These are phyloP conservation scores for Drosophila buzzatii DNA, from an alignment of 2,888 invertebrate species.

Conservation along the genomic window DNA sequence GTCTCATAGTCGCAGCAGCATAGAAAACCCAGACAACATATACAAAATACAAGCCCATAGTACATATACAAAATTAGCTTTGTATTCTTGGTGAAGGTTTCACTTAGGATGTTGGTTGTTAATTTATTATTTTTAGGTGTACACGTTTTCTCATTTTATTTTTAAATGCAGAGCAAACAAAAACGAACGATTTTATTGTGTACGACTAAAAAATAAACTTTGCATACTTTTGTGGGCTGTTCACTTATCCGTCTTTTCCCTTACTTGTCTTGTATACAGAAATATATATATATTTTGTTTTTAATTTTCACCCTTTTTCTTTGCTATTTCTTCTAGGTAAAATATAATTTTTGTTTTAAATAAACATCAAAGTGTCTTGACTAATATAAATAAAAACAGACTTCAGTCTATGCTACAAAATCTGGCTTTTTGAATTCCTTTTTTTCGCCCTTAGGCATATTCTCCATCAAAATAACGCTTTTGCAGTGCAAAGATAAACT, in stretches of 20 bases:
- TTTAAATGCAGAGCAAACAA: not conserved
- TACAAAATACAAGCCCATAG: not conserved
- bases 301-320: not conserved
- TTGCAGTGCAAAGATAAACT: constrained; percentile 24
- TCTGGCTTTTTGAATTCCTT: not conserved
- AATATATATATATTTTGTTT: not conserved
- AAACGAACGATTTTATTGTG: no score
- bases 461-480: constrained; percentile 1
- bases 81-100: not conserved
- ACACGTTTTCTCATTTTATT: not conserved
- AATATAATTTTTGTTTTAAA: not conserved
- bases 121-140: not conserved
- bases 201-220: constrained; percentile 38
- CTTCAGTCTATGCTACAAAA: not conserved
- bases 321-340: not conserved
- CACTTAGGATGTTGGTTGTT: not conserved
- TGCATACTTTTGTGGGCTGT: constrained; percentile 50
- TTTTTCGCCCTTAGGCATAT: constrained; percentile 32
- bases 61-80: not conserved
- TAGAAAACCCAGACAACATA: not conserved
- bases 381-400: not conserved
- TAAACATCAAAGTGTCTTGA: constrained; percentile 1
- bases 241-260: not conserved
- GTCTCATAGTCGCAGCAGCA: not conserved
- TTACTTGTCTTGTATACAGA: not conserved